Base-by-base conservation (phyloP, 2,888 invertebrate species). In the Dione juno region DNA sequence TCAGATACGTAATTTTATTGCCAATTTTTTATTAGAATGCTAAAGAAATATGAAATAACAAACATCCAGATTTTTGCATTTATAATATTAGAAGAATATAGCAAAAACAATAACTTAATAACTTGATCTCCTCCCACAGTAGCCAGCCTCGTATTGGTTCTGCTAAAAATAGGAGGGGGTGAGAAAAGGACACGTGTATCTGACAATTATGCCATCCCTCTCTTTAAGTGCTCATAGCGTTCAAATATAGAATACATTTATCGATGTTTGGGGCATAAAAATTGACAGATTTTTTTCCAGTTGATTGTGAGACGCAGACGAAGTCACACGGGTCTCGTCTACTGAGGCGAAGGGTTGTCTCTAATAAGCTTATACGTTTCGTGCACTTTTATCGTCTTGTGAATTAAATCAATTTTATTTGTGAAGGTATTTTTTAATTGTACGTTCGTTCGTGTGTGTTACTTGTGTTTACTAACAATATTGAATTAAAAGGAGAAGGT, bases 271-370 rank as follows among this genome's bases (percentile, higher is more conserved):
- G 88, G 87, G 88, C 90, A 91, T 93, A 93, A 93, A 93, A 93
- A 93, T 93, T 93, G 93, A 92, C 92, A 91, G 92, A 89, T 89
- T 93, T 93, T 93, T 93, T 93, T 91, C 37, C 91, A 93, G 93
- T 93, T 84, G 86, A 88, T 88, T 88, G 89, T 88, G 85, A 86
- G 87, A 81, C 79, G 84, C 80, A 74, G 81, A 57, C 75, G 77
- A 78, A 84, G 78, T 75, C 85, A 87, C 81, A 88, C 84, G 78
- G 79, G 59, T 78, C 75, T 78, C 78, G 75, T 77, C 79, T 75
- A 75, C 78, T 76, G 79, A 63, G 74, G 66, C 80, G 85, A 86
- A 87, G 85, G 86, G 88, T 88, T 88, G 88, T 84, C 79, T 75
- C 80, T 84, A 77, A 70, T 74, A 74, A 75, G 71, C 75, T 79